Evolutionary conservation across 2,113 vertebrate species (phyloP).

Genomic region (Corydoras maculifer): DNA sequence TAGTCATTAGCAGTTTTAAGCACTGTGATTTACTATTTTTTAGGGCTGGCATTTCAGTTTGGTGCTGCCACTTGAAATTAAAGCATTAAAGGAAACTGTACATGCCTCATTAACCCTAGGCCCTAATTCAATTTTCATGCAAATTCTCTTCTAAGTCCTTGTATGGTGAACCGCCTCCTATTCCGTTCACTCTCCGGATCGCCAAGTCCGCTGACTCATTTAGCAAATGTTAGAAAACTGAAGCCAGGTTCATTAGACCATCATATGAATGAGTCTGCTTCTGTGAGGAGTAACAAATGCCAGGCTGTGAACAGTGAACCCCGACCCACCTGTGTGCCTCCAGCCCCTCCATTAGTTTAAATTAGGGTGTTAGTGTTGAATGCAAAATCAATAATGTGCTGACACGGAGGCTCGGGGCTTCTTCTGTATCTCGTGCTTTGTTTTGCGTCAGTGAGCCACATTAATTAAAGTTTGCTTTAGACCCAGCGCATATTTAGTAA

Average conservation of each 20-base stretch:
- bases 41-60: not conserved
- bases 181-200: slow-evolving; percentile 6
- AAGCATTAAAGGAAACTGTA: slow-evolving; percentile 10
- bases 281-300: slow-evolving; percentile 34
- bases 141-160: not conserved
- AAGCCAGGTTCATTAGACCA: slow-evolving; percentile 60
- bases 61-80: slow-evolving; percentile 21
- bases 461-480: slow-evolving; percentile 35
- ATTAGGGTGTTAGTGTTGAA: slow-evolving; percentile 46
- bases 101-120: slow-evolving; percentile 23
- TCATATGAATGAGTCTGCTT: slow-evolving; percentile 52
- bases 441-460: slow-evolving; percentile 1
- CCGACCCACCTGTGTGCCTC: slow-evolving; percentile 31
- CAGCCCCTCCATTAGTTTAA: slow-evolving; percentile 47
- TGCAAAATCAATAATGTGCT: slow-evolving; percentile 40
- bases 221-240: slow-evolving; percentile 48
- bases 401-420: not conserved
- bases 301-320: slow-evolving; percentile 24
- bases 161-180: not conserved
- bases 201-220: slow-evolving; percentile 43
- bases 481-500: slow-evolving; percentile 26
- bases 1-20: not conserved
- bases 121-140: slow-evolving; percentile 25
- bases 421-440: not conserved
- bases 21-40: slow-evolving; percentile 8